Evolutionary conservation across 1,140 invertebrate species (phyloP).

Genomic region (Drosophila willistoni): DNA sequence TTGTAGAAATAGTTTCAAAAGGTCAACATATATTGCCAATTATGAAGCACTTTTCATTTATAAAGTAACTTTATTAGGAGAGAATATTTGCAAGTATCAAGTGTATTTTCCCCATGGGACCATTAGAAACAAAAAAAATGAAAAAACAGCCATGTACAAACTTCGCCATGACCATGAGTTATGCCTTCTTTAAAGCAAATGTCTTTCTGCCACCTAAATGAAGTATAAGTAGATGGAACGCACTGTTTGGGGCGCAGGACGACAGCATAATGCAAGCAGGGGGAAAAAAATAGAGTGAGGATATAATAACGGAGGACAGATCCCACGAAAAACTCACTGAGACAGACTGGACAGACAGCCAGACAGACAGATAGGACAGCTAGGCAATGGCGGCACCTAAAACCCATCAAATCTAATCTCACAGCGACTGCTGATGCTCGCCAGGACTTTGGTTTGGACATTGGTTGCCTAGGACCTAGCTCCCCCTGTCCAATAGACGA

Average conservation of each 20-base stretch:
- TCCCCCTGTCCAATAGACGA: conserved; percentile 1
- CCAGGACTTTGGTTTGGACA: conserved; percentile 34
- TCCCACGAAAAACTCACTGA: conserved; percentile 35
- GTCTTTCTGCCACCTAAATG: conserved; percentile 27
- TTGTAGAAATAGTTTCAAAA: no score
- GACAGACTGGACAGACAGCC: conserved; percentile 21
- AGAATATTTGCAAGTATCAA: not conserved
- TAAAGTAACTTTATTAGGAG: not conserved
- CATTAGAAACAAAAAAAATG: not conserved
- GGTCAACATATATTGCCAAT: no score
- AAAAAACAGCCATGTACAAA: not conserved
- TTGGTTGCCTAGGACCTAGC: conserved; percentile 66
- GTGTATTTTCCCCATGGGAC: not conserved
- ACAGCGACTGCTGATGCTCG: conserved; percentile 72
- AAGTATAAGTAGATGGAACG: conserved; percentile 51
- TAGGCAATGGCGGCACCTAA: conserved; percentile 64
- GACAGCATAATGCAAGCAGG: conserved; percentile 9
- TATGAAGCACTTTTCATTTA: not conserved
- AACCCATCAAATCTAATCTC: conserved; percentile 81
- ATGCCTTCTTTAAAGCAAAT: conserved; percentile 13
- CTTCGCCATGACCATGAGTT: not conserved
- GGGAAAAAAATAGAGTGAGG: conserved; percentile 22
- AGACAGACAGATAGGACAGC: conserved; percentile 44
- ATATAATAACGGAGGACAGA: conserved; percentile 59
- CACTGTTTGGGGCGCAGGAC: not conserved